Evolutionary conservation across 2,888 invertebrate genomes (phyloP).

Genomic region (Protula sp.): DNA sequence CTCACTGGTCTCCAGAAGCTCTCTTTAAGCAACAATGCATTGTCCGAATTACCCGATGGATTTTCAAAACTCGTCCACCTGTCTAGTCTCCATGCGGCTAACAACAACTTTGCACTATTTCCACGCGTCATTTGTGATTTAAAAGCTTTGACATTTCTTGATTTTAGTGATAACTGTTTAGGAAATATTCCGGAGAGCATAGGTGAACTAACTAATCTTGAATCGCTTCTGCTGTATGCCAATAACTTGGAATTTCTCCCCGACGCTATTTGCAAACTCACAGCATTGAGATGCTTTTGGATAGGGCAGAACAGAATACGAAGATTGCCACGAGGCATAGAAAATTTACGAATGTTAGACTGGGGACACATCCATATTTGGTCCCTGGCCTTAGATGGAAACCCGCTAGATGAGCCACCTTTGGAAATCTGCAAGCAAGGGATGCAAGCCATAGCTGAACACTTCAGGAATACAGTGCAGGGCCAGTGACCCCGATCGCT

Average conservation of each 20-base stretch:
- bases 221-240: slow-evolving; percentile 48
- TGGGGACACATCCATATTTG: slow-evolving; percentile 44
- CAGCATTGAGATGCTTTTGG: slow-evolving; percentile 52
- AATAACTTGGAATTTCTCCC: slow-evolving; percentile 47
- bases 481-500: too few relatives aligned
- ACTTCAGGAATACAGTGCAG: slow-evolving; percentile 30
- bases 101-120: slow-evolving; percentile 51
- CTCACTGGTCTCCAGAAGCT: slow-evolving; percentile 45
- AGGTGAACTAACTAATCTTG: slow-evolving; percentile 41
- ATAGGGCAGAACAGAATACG: slow-evolving; percentile 52
- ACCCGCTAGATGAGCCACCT: slow-evolving; percentile 47
- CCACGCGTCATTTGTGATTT: slow-evolving; percentile 39
- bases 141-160: slow-evolving; percentile 45
- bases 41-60: slow-evolving; percentile 36
- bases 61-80: slow-evolving; percentile 39
- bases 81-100: slow-evolving; percentile 40
- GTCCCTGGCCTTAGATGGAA: slow-evolving; percentile 42
- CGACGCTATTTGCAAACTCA: slow-evolving; percentile 44
- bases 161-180: slow-evolving; percentile 52
- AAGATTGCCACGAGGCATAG: slow-evolving; percentile 43
- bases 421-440: slow-evolving; percentile 49
- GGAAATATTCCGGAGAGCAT: slow-evolving; percentile 40
- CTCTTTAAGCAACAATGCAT: slow-evolving; percentile 48
- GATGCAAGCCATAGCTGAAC: slow-evolving; percentile 43
- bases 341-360: slow-evolving; percentile 41